Evolutionary conservation across 2,797 vertebrate species (phyloP), one percentile per base, ranked within the genome.

Genomic region (Balearica regulorum): DNA sequence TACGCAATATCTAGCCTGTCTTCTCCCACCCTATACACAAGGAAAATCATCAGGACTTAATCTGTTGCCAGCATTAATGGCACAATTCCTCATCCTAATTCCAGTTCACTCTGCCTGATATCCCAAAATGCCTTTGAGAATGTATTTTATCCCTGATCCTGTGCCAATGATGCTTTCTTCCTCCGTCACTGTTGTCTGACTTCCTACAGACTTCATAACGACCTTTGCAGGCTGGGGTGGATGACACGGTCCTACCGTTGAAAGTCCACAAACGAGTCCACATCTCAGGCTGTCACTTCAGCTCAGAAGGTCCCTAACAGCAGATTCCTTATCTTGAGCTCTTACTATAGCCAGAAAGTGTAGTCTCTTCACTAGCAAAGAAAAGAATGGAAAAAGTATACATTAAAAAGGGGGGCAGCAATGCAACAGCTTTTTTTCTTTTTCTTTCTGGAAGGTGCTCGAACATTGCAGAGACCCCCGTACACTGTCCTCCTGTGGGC

Each of bases 101-200:
- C 81, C 83, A 85, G 2, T 92, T 95, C 91, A 76, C 84, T 92
- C 77, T 92, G 51, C 77, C 94, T 95, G 83, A 82, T 96, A 78
- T 75, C 81, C 82, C 94, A 85, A 64, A 86, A 95, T 92, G 83
- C 87, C 88, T 96, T 97, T 94, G 75, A 95, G 81, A 86, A 93
- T 77, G 49, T 79, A 53, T 95, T 90, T 94, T 66, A 72, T 86
- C 41, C 31, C 44, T 90, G 28, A 53, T 87, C 70, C 81, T 85
- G 72, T 97, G 95, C 96, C 97, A 92, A 62, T 96, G 94, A 71
- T 77, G 69, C 93, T 94, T 97, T 96, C 83, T 96, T 95, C 72
- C 51, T 95, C 78, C 4, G 8, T 94, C 81, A 44, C 94, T 94
- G 43, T 58, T 97, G 91, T 86, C 84, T 89, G 84, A 94, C 92